A percentile compares a stretch with the other conserved stretches of the same genome.
These are phyloP conservation scores for Pitangus sulphuratus DNA, from an alignment of 2,797 vertebrate genomes.

Conservation along the genomic window DNA sequence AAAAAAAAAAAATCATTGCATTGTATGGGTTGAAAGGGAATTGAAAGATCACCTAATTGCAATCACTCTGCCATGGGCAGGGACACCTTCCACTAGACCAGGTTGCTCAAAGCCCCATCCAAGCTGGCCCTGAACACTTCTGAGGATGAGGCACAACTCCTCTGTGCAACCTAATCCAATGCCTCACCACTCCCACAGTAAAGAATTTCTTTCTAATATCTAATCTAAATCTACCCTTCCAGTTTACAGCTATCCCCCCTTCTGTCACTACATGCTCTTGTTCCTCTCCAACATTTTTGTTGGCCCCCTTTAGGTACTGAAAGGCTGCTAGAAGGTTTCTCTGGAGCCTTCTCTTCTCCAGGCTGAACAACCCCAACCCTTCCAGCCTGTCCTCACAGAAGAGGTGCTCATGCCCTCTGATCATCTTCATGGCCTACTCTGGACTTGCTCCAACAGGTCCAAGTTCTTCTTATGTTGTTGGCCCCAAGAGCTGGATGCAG, in stretches of 20 bases:
- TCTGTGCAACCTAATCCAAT: not conserved
- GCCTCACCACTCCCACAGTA: not conserved
- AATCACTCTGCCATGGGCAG: fast-evolving
- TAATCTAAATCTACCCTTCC: not conserved
- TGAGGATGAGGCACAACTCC: not conserved
- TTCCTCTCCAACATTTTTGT: not conserved
- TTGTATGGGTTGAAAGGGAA: not conserved
- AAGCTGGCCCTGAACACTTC: fast-evolving
- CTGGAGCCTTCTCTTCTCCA: not conserved
- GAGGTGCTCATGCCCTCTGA: not conserved
- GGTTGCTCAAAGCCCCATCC: not conserved
- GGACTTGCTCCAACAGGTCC: not conserved
- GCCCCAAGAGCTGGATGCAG: not conserved
- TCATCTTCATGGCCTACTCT: not conserved
- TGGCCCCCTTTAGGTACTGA: not conserved
- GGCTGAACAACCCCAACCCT: not conserved
- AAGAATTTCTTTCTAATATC: not conserved
- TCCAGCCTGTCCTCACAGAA: not conserved
- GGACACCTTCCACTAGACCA: not conserved
- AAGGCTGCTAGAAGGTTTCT: not conserved
- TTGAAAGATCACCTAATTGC: not conserved
- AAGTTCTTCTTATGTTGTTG: not conserved
- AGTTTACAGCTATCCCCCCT: too few species aligned
- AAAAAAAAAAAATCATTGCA: not conserved
- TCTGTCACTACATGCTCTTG: not conserved